Evolutionary conservation across 2,797 vertebrate species (phyloP), one percentile per base, ranked within the genome.

Genomic region (Squalus acanthias): DNA sequence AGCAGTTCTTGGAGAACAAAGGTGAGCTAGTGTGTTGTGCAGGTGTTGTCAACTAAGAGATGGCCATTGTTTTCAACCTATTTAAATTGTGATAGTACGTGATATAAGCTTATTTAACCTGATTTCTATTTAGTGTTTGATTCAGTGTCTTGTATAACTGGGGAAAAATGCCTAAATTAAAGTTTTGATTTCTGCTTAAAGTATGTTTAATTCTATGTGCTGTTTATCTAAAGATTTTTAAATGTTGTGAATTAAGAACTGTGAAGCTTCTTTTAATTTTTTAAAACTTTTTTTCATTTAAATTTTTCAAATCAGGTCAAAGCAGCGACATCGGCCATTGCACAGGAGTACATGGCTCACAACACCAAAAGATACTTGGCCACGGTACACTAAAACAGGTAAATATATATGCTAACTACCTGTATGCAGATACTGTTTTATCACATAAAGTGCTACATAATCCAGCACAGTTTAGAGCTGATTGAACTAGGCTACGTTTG

Each of bases 341-440:
- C 97, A 98, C 96, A 98, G 99, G 76, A 99, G 98, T 97, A 99
- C 98, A 0, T 99, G 99, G 99, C 98, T 99, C 97, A 99, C 99
- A 0, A 97, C 97, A 85, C 98, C 98, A 3, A 99, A 99, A 97
- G 98, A 98, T 96, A 98, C 98, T 3, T 99, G 99, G 99, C 99
- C 99, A 72, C 99, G 99, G 96, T 99, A 98, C 96, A 99, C 98
- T 97, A 99, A 98, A 96, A 98, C 99, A 98, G 99, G 99, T 99
- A 97, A 98, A 97, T 26, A 53, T 33, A 0, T 0, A 50, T 93
- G 72, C 0, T 92, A 0, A 10, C 0, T 17, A 60, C 46, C 17
- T 57, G 53, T 57, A 57, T 0, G 46, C 17, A 17, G 1, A 2
- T 67, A n/a, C 17, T 67, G 60, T 93, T 67, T 67, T 17, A 93